These are phyloP conservation scores for Turritopsis dohrnii DNA, from an alignment of 30 jellyfish, hydroid and myxozoan genomes.

Conservation along the genomic window DNA sequence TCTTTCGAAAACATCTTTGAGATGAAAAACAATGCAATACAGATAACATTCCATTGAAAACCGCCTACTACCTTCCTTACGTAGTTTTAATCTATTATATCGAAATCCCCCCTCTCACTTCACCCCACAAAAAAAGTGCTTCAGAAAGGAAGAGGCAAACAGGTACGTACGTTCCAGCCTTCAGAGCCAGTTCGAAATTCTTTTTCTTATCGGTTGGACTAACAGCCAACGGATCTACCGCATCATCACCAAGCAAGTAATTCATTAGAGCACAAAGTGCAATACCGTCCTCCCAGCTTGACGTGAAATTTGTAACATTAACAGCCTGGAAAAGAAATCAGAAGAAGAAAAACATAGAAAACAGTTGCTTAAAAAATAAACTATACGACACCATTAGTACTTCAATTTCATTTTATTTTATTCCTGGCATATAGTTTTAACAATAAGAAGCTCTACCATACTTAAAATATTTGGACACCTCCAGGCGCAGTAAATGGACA, in stretches of 20 bases:
- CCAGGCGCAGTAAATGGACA: too few relatives aligned
- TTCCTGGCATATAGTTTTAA: too few relatives aligned
- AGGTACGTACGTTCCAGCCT: conserved; percentile 63
- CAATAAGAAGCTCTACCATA: too few relatives aligned
- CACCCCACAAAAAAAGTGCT: neutral
- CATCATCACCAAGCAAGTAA: conserved; percentile 60
- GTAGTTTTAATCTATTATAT: too few relatives aligned
- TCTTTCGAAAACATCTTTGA: too few relatives aligned
- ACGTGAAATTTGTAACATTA: conserved; percentile 62
- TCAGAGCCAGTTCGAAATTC: conserved; percentile 80
- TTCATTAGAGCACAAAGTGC: conserved; percentile 91
- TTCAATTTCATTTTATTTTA: too few relatives aligned
- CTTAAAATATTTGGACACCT: too few relatives aligned
- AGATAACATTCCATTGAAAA: too few relatives aligned
- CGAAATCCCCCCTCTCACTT: conserved; percentile 3
- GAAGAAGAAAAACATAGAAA: neutral
- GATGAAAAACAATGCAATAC: too few relatives aligned
- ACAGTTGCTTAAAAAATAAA: neutral
- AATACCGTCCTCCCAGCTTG: conserved; percentile 94
- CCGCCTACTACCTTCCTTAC: too few relatives aligned
- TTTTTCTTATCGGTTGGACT: conserved; percentile 44
- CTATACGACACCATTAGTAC: neutral
- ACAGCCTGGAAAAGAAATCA: conserved; percentile 50
- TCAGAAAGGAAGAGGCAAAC: too few relatives aligned
- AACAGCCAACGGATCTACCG: conserved; percentile 54